phyloP scores from a whole-genome alignment of 2,797 vertebrate genomes.

The Percopsis omiscomaycus region DNA sequence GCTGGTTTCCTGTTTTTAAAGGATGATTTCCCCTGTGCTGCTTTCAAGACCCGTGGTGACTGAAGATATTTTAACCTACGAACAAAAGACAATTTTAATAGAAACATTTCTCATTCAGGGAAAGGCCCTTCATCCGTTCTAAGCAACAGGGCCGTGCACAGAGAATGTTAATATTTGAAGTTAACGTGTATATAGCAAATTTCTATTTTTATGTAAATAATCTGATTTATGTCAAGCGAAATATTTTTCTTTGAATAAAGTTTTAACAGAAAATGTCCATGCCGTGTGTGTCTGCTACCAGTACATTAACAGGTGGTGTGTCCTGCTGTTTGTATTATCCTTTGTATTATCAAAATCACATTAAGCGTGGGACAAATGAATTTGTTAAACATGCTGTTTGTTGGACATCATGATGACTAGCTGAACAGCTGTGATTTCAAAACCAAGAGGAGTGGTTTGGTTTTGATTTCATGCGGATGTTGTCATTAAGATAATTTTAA shows the following conservation, averaged over 20 bases:
- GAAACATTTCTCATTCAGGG: slow-evolving; percentile 61
- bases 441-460: no score
- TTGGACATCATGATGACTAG: no score
- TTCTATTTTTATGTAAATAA: slow-evolving; percentile 27
- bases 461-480: no score
- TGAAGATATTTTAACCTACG: slow-evolving; percentile 15
- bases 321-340: no score
- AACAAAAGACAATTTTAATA: slow-evolving; percentile 39
- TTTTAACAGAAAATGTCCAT: slow-evolving; percentile 19
- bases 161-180: slow-evolving; percentile 37
- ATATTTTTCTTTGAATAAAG: slow-evolving; percentile 68
- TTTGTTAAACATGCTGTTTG: no score
- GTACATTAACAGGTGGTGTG: not conserved
- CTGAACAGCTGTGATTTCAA: no score
- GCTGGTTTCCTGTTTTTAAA: not conserved
- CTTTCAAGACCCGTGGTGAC: slow-evolving; percentile 19
- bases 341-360: no score
- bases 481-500: no score
- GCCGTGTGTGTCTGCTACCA: not conserved
- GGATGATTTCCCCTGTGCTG: slow-evolving; percentile 3
- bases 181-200: slow-evolving; percentile 38
- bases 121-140: slow-evolving; percentile 26
- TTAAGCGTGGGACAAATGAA: no score
- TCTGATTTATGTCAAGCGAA: slow-evolving; percentile 45
- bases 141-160: slow-evolving; percentile 43